Evolutionary conservation across 2,113 vertebrate species (phyloP).

Genomic region (Colaptes auratus): DNA sequence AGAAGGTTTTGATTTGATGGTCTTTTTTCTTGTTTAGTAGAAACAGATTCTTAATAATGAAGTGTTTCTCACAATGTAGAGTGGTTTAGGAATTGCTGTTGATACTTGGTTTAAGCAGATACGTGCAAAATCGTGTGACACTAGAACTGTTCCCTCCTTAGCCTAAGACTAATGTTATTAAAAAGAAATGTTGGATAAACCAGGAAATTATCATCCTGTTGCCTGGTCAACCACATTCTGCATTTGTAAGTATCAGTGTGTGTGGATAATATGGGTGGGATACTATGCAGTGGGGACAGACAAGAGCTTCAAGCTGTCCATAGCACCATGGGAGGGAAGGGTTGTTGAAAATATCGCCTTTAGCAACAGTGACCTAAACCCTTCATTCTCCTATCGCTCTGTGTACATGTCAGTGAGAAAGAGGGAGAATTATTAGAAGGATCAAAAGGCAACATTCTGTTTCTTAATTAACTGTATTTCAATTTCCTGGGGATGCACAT

Average conservation of each 20-base stretch:
- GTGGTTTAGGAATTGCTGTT: neutral
- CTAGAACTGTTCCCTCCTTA: slow-evolving; percentile 15
- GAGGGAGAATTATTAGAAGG: slow-evolving; percentile 21
- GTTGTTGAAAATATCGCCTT: slow-evolving; percentile 40
- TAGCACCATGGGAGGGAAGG: neutral
- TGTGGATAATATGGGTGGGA: neutral
- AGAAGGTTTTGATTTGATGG: neutral
- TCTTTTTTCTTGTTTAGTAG: neutral
- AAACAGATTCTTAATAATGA: neutral
- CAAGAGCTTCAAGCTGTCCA: slow-evolving; percentile 1
- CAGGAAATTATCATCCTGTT: slow-evolving; percentile 52
- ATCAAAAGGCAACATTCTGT: slow-evolving; percentile 54
- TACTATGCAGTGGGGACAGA: slow-evolving; percentile 7
- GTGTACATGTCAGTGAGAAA: neutral
- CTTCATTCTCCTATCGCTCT: neutral
- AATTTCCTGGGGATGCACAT: slow-evolving; percentile 30
- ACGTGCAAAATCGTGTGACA: neutral
- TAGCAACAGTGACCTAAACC: slow-evolving; percentile 17
- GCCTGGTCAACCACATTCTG: slow-evolving; percentile 50
- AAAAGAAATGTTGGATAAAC: slow-evolving; percentile 48
- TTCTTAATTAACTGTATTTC: slow-evolving; percentile 58
- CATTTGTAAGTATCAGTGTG: slow-evolving; percentile 15
- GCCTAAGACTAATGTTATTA: slow-evolving; percentile 30
- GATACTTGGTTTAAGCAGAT: neutral
- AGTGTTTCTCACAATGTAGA: neutral